Evolutionary conservation across 2,113 vertebrate species (phyloP).

Genomic region (Dendropsophus ebraccatus): DNA sequence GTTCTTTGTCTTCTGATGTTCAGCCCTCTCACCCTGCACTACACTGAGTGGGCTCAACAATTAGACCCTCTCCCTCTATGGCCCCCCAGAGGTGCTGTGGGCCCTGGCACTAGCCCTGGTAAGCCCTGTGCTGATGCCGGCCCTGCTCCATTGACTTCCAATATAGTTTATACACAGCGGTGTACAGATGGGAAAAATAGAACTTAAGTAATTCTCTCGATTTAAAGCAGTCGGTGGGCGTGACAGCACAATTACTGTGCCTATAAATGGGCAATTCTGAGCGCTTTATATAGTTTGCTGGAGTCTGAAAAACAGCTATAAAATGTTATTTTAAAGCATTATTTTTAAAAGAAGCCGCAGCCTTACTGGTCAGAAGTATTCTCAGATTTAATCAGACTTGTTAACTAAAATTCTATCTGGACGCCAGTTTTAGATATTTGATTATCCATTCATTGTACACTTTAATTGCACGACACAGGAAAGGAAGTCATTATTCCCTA

Average conservation of each 20-base stretch:
- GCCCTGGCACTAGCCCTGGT: no score
- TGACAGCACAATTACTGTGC: no score
- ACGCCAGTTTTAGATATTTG: fast-evolving
- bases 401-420: slow-evolving; percentile 7
- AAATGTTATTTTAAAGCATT: neutral
- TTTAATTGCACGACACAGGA: neutral
- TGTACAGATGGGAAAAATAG: neutral
- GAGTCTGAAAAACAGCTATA: neutral
- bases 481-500: slow-evolving; percentile 47
- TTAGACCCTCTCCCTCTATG: no score
- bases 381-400: neutral
- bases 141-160: no score
- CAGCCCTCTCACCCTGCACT: no score
- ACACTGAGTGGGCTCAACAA: no score
- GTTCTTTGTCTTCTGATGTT: no score
- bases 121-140: no score
- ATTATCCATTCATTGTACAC: neutral
- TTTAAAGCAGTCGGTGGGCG: no score
- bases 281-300: neutral
- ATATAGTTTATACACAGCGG: neutral
- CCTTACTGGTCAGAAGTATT: neutral
- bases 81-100: no score
- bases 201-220: neutral
- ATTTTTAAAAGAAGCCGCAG: neutral
- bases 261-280: neutral